Base-by-base conservation (phyloP, 2,888 invertebrate genomes). In the Machimus atricapillus region DNA sequence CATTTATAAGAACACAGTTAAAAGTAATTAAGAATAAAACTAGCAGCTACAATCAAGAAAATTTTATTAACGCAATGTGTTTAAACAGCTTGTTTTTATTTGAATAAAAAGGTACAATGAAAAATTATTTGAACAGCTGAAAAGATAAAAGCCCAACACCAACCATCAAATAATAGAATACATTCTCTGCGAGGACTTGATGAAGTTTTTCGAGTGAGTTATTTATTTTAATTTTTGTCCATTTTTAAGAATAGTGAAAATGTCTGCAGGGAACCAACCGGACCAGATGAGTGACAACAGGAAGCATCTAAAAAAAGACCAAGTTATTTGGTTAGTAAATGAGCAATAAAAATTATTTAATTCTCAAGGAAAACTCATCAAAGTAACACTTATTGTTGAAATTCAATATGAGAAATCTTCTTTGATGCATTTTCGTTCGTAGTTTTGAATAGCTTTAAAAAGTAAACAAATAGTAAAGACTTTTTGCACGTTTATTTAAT, bases 281-380 rank as follows among this genome's bases (percentile, higher is more conserved):
- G 46, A 46, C 27, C 58, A 19, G 58, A 58, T 58, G 82, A 66
- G 19, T 27, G n/a, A 81, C n/a, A 19, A 82, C 82, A 16, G 82
- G 82, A 58, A 40, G 9, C 82, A 82, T 82, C 82, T 82, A 82
- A 82, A 82, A 43, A 66, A 82, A 82, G 66, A 82, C 82, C 58
- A 82, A 66, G 31, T 82, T 82, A 58, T 58, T 66, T 82, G 19
- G 58, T 82, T 82, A 82, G 66, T 82, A 82, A 58, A 34, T 58
- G 56, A 16, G 37, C 3, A 37, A 37, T 40, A 37, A 37, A n/a
- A 16, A n/a, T 76, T 14, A 31, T n/a, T 31, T 76, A 31, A 34
- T 9, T 19, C 7, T 76, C 14, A 76, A 5, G 9, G 34, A 37
- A 74, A 76, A 34, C 2, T 14, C n/a, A 76, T 37, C 34, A 76